Evolutionary conservation across 2,888 invertebrate species (phyloP).

Genomic region (Anaspis maculata): DNA sequence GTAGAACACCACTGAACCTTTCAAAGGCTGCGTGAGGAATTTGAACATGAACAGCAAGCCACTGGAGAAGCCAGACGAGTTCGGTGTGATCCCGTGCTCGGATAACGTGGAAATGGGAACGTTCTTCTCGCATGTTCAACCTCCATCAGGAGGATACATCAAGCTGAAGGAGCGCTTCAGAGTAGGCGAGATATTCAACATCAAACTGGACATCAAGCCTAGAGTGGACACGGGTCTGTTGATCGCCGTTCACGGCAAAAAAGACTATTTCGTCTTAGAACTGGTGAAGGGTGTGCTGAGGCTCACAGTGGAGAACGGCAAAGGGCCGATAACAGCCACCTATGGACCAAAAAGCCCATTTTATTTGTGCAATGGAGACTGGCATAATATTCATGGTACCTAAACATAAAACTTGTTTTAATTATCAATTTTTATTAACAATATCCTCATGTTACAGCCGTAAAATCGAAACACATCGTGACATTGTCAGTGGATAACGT

Average conservation of each 20-base stretch:
- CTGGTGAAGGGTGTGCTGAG: conserved; percentile 77
- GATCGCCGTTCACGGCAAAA: conserved; percentile 74
- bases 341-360: conserved; percentile 56
- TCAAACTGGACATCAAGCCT: conserved; percentile 81
- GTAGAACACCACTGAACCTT: conserved; percentile 50
- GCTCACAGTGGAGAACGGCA: conserved; percentile 76
- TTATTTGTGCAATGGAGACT: conserved; percentile 85
- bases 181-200: conserved; percentile 70
- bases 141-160: conserved; percentile 57
- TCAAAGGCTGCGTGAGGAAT: conserved; percentile 77
- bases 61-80: conserved; percentile 50
- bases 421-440: conserved; percentile 18
- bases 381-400: conserved; percentile 79
- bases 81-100: conserved; percentile 68
- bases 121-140: conserved; percentile 82
- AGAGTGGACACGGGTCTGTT: conserved; percentile 77
- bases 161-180: conserved; percentile 62
- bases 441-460: conserved; percentile 47
- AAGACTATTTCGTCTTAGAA: conserved; percentile 80
- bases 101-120: conserved; percentile 71
- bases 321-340: conserved; percentile 67
- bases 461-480: conserved; percentile 86
- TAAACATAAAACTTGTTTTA: neutral
- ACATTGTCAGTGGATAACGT: conserved; percentile 79
- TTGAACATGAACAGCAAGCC: conserved; percentile 61